Conservation (phyloP, 2,113 vertebrate species). For the Aphyosemion australe region DNA sequence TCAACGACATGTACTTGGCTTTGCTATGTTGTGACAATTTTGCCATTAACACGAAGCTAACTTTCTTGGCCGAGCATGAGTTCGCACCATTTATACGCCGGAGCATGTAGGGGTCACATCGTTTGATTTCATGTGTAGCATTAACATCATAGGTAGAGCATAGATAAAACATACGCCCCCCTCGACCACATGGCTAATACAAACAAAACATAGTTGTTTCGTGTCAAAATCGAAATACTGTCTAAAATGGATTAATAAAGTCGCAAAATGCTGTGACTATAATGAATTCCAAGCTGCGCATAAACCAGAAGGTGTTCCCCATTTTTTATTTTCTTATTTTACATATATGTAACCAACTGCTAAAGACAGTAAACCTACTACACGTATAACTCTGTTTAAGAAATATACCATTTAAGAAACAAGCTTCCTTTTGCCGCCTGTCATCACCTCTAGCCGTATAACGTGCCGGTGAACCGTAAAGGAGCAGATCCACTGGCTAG, state of each 20-base stretch:
- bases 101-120: background rate
- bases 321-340: background rate
- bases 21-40: constrained; percentile 1
- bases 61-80: constrained; percentile 17
- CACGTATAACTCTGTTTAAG: background rate
- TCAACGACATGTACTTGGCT: background rate
- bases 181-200: background rate
- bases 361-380: background rate
- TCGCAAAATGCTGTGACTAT: background rate
- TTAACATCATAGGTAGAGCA: background rate
- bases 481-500: background rate
- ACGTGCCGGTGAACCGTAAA: background rate
- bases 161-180: background rate
- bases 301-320: background rate
- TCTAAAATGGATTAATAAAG: too few species aligned
- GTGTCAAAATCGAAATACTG: too few species aligned
- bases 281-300: background rate
- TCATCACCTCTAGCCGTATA: background rate
- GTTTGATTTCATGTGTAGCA: background rate
- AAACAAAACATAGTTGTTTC: background rate
- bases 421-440: background rate
- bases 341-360: background rate
- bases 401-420: background rate
- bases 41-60: constrained; percentile 44
- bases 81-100: background rate